These are phyloP conservation scores for Ephydatia muelleri DNA, from an alignment of 37 sponge, comb jelly and placozoan genomes.

Conservation along the genomic window DNA sequence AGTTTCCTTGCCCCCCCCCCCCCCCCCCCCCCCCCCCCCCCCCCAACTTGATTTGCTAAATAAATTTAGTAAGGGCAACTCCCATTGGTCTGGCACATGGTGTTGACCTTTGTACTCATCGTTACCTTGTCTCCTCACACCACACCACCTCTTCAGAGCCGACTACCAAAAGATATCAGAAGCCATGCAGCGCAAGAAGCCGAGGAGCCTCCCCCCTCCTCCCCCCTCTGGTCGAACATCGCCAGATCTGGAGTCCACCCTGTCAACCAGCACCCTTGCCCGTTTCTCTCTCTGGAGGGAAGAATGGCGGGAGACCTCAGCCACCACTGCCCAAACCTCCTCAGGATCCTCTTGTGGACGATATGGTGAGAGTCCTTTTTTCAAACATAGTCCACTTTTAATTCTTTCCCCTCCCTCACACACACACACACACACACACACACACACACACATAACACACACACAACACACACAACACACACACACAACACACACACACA, in stretches of 20 bases:
- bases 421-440: too few species aligned
- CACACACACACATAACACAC: too few species aligned
- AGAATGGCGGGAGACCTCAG: background rate
- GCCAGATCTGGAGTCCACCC: slow-evolving; percentile 6
- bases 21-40: background rate
- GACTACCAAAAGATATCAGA: slow-evolving; percentile 67
- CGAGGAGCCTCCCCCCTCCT: slow-evolving; percentile 7
- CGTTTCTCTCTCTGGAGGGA: background rate
- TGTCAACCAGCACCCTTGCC: background rate
- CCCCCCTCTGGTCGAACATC: background rate
- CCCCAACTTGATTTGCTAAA: slow-evolving; percentile 35
- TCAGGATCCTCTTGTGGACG: background rate
- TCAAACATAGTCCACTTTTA: too few species aligned
- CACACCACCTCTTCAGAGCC: background rate
- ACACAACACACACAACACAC: too few species aligned
- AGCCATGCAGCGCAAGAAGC: slow-evolving; percentile 15
- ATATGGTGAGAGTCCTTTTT: too few species aligned
- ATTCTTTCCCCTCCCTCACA: too few species aligned
- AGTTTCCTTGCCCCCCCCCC: background rate
- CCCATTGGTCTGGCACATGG: too few species aligned
- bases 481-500: too few species aligned
- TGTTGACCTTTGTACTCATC: too few species aligned
- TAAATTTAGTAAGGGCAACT: too few species aligned
- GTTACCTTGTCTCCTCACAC: background rate
- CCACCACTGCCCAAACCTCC: background rate